Evolutionary conservation across 2,888 invertebrate genomes (phyloP).

Genomic region (Eupithecia dodoneata): DNA sequence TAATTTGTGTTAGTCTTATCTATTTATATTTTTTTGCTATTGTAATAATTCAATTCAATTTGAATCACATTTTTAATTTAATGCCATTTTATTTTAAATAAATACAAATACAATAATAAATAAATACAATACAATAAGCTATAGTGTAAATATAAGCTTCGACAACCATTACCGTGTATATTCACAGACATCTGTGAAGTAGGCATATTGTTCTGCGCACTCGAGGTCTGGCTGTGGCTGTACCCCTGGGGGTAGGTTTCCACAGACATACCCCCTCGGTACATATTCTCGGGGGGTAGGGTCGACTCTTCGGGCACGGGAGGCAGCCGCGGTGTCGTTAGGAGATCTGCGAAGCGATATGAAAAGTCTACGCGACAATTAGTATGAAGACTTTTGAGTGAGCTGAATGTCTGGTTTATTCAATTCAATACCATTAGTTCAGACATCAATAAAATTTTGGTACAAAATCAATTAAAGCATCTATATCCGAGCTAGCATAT

Average conservation of each 20-base stretch:
- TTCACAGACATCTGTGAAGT: conserved; percentile 73
- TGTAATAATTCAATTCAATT: too few relatives aligned
- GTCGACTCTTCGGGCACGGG: conserved; percentile 86
- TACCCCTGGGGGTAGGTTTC: conserved; percentile 71
- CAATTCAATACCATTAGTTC: too few relatives aligned
- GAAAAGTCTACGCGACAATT: conserved; percentile 29
- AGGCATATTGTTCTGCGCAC: conserved; percentile 67
- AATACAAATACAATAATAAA: too few relatives aligned
- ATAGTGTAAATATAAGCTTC: neutral
- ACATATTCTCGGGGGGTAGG: conserved; percentile 75
- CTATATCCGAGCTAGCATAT: too few relatives aligned
- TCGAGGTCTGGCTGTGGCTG: conserved; percentile 60
- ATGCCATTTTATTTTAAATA: too few relatives aligned
- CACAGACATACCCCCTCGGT: conserved; percentile 74
- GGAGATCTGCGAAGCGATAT: conserved; percentile 60
- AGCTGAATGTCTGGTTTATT: neutral
- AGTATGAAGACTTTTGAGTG: conserved; percentile 15
- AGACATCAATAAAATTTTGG: too few relatives aligned
- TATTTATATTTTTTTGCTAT: too few relatives aligned
- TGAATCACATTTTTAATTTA: too few relatives aligned
- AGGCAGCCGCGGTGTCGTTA: conserved; percentile 80
- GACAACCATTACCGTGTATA: conserved; percentile 66
- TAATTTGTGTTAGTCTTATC: too few relatives aligned
- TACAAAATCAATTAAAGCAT: too few relatives aligned
- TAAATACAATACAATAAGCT: too few relatives aligned